Base-by-base conservation (phyloP, 2,113 vertebrate species). In the Ptyas mucosa region DNA sequence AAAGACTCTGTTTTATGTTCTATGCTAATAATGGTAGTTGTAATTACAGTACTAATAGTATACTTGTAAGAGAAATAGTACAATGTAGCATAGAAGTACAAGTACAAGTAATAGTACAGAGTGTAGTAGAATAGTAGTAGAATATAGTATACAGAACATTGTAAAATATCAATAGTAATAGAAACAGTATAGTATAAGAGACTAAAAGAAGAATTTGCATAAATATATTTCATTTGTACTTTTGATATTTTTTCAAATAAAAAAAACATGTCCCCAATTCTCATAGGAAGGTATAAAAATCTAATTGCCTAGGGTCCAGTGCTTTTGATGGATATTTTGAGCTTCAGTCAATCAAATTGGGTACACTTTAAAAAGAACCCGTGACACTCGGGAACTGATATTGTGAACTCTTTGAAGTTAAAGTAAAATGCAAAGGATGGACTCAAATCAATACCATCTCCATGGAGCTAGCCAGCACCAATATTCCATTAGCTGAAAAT, bases 321-420 rank as follows among this genome's bases (percentile, higher is more conserved):
- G n/a, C 69, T 34, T 75, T 34, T 75, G 69, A 75, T 75, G 69
- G n/a, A 75, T 75, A 14, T 69, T 69, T 69, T 69, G 11, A 69
- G 29, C 61, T 69, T n/a, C 12, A 69, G 29, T 69, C 61, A 69
- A 75, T 34, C 69, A 75, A 18, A 75, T 34, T 75, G 69, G 64
- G 29, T 69, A 69, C 29, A 75, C 14, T 75, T 14, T 75, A 34
- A 75, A 75, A 75, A 75, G 69, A 75, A 34, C 69, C 64, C 4
- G 5, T 69, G 61, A 69, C 12, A 15, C 61, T 69, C 29, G 5
- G 89, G 91, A 85, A 85, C 91, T 90, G 29, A 91, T 89, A 11
- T 23, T 94, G 87, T 43, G 92, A 94, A 94, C 15, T 87, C 92
- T 96, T 94, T 92, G 91, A 95, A 95, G 61, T 92, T 90, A 94